Evolutionary conservation across 2,888 invertebrate species (phyloP), one percentile per base, ranked within the genome.

Genomic region (Leuctra nigra): DNA sequence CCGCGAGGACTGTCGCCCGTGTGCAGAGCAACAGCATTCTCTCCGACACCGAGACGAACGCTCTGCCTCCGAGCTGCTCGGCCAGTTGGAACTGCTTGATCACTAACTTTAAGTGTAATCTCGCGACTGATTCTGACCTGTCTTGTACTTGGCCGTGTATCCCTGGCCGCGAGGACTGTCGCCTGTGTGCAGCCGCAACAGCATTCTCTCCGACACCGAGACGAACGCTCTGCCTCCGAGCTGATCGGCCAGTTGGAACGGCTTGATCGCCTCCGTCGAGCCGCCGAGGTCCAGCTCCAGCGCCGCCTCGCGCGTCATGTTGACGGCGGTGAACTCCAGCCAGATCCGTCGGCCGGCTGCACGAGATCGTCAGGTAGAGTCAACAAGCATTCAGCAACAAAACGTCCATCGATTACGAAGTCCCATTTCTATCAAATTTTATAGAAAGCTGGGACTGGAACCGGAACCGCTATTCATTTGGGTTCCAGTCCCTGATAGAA

Each of bases 191-290:
- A 87, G 69, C 46, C 77, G 76, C n/a, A 88, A 69, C 54, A 78
- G 70, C 53, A 87, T 67, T 44, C 78, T 72, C 68, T 87, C 86
- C 0, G 77, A 75, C 14, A 75, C 70, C 0, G 87, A 86, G 0
- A 87, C 75, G 66, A 81, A 87, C 13, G 81, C 76, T 0, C 86
- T 85, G 61, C 83, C 84, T 4, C 81, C 83, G 29, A 86, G 66
- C 22, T 83, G 72, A 35, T 74, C 74, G 0, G 73, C 67, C 24
- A 73, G 72, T 41, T 73, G 70, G 67, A 81, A 86, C 0, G 85
- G 83, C 36, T 77, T 73, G 65, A 85, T 77, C 22, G 65, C 63
- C 0, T 77, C 75, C 4, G 67, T 65, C 29, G 69, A 73, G 54
- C 76, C 74, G 11, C 77, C 78, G 1, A 81, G 69, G 63, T 81